Percentiles rank a stretch among this genome's conserved stretches.
Conservation (phyloP, 2,797 vertebrate species). For the Helostoma temminkii region DNA sequence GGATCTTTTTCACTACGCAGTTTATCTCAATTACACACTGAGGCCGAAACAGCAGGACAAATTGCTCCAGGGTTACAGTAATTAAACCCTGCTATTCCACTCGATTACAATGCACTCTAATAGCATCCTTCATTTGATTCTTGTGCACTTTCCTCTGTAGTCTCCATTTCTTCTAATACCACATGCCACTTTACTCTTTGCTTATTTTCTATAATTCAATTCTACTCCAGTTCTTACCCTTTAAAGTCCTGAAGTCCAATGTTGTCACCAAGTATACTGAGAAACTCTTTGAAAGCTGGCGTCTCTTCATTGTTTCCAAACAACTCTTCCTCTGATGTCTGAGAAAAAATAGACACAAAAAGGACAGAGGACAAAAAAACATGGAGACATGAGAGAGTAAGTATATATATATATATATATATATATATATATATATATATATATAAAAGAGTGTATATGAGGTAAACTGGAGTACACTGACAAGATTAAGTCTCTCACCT, state of each 20-base stretch:
- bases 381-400: neutral
- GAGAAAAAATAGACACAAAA: constrained; percentile 16
- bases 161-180: neutral
- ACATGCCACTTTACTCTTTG: neutral
- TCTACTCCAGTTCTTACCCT: constrained; percentile 81
- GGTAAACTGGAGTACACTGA: neutral
- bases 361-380: neutral
- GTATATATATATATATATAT: too few relatives aligned
- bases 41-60: constrained; percentile 47
- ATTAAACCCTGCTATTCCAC: constrained; percentile 33
- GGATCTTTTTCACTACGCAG: constrained; percentile 44
- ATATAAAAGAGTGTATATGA: neutral
- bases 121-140: constrained; percentile 2
- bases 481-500: constrained; percentile 82
- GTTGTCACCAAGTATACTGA: constrained; percentile 90
- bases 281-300: constrained; percentile 92
- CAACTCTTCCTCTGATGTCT: constrained; percentile 95
- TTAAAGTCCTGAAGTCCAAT: constrained; percentile 96
- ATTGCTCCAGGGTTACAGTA: constrained; percentile 42
- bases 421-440: too few relatives aligned
- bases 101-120: neutral
- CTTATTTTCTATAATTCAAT: neutral
- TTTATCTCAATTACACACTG: constrained; percentile 34
- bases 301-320: constrained; percentile 97
- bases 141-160: neutral